Percentiles rank a stretch among this genome's conserved stretches.
These are phyloP conservation scores for Kryphioiulus occultus DNA, from an alignment of 2,888 invertebrate species.

Conservation along the genomic window DNA sequence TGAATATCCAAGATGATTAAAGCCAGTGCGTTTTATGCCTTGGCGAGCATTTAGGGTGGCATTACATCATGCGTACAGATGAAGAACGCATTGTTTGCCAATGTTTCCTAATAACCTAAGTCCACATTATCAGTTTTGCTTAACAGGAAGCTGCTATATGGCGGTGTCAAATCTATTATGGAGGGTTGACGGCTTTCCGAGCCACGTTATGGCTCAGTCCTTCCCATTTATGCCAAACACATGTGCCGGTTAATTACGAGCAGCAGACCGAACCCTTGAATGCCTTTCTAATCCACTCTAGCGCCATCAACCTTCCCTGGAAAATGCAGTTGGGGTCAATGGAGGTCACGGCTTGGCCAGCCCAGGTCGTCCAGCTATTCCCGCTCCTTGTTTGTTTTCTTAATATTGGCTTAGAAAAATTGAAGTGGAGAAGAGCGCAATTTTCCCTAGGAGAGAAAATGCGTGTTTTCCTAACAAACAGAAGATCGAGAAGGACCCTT, in stretches of 20 bases:
- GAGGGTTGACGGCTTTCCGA: background rate
- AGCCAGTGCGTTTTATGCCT: background rate
- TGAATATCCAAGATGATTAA: conserved; percentile 31
- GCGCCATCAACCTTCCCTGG: background rate
- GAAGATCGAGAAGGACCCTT: background rate
- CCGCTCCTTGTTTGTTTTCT: conserved; percentile 13
- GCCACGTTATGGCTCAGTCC: conserved; percentile 19
- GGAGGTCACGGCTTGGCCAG: background rate
- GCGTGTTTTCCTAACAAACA: conserved; percentile 32
- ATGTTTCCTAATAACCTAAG: conserved; percentile 33
- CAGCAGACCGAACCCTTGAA: background rate
- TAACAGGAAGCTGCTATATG: background rate
- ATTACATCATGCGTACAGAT: conserved; percentile 22
- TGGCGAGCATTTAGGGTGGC: conserved; percentile 7
- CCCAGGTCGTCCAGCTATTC: background rate
- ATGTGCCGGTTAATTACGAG: conserved; percentile 13
- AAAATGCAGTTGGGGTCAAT: background rate
- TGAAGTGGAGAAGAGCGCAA: conserved; percentile 36
- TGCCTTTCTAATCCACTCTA: conserved; percentile 29
- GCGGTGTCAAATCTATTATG: conserved; percentile 19
- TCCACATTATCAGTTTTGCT: conserved; percentile 36
- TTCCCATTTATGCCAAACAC: conserved; percentile 32
- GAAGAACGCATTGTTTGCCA: conserved; percentile 36
- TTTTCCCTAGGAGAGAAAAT: background rate
- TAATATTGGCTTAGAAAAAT: conserved; percentile 15